Evolutionary conservation across 1,140 invertebrate genomes (phyloP).

Genomic region (Chrysomallon squamiferum): DNA sequence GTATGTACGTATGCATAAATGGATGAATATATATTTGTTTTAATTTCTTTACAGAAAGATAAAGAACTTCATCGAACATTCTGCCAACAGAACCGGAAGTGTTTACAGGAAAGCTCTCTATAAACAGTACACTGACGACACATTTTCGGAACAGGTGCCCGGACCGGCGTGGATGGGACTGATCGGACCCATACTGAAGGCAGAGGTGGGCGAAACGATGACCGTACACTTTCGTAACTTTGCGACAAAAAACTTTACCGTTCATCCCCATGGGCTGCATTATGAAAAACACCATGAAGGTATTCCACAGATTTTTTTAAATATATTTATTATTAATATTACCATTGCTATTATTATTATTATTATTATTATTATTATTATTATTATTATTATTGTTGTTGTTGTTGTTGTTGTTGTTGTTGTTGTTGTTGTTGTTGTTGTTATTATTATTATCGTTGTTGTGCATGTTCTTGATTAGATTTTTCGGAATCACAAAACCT

Average conservation of each 20-base stretch:
- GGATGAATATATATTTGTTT: neutral
- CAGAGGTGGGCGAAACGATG: slow-evolving; percentile 45
- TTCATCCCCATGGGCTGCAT: slow-evolving; percentile 31
- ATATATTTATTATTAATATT: too few species aligned
- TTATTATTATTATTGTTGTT: too few species aligned
- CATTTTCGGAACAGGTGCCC: slow-evolving; percentile 17
- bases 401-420: too few species aligned
- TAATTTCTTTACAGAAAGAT: slow-evolving; percentile 10
- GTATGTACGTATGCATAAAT: neutral
- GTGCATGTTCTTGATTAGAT: too few species aligned
- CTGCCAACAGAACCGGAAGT: slow-evolving; percentile 17
- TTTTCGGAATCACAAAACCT: too few species aligned
- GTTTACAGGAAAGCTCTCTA: slow-evolving; percentile 22
- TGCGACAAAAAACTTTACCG: slow-evolving; percentile 17
- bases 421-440: too few species aligned
- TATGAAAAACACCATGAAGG: slow-evolving; percentile 36
- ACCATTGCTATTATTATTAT: too few species aligned
- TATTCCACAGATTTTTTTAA: neutral
- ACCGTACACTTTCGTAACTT: slow-evolving; percentile 26
- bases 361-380: too few species aligned
- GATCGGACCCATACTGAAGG: slow-evolving; percentile 47
- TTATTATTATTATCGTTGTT: too few species aligned
- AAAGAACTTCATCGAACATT: slow-evolving; percentile 17
- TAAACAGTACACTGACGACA: slow-evolving; percentile 29
- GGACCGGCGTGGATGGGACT: slow-evolving; percentile 35